Conservation (phyloP, 2,113 vertebrate species). For the Amphiprion ocellaris region DNA sequence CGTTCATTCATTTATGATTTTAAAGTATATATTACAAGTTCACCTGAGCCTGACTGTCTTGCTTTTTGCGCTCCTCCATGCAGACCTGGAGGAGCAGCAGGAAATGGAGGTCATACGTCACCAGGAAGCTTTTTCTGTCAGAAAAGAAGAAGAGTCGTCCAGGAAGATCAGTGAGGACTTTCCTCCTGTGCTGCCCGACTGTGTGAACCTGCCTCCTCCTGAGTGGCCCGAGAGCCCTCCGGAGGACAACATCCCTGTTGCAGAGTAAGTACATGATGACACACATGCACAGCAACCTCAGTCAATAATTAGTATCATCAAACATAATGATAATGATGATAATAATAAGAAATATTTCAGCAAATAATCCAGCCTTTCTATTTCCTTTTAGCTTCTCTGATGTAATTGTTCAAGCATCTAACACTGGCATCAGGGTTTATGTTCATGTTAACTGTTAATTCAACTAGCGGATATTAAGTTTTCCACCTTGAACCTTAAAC, state of each 20-base stretch:
- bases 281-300: not conserved
- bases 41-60: not conserved
- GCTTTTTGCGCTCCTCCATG: not conserved
- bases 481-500: no score
- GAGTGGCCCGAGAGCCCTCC: constrained; percentile 79
- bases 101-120: constrained; percentile 63
- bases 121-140: constrained; percentile 40
- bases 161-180: constrained; percentile 51
- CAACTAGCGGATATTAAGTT: no score
- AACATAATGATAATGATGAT: no score
- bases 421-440: not conserved
- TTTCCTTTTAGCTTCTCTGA: no score
- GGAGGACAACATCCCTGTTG: constrained; percentile 54
- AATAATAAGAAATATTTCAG: no score
- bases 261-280: constrained; percentile 71
- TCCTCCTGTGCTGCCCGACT: constrained; percentile 60
- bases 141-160: constrained; percentile 27
- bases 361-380: no score
- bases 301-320: not conserved
- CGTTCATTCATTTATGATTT: not conserved
- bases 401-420: not conserved
- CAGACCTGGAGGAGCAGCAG: constrained; percentile 82
- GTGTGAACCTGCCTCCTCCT: constrained; percentile 68
- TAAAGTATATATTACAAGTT: not conserved
- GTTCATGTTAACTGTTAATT: no score